Evolutionary conservation across 2,888 invertebrate species (phyloP).

Genomic region (Sarcophaga variegata): DNA sequence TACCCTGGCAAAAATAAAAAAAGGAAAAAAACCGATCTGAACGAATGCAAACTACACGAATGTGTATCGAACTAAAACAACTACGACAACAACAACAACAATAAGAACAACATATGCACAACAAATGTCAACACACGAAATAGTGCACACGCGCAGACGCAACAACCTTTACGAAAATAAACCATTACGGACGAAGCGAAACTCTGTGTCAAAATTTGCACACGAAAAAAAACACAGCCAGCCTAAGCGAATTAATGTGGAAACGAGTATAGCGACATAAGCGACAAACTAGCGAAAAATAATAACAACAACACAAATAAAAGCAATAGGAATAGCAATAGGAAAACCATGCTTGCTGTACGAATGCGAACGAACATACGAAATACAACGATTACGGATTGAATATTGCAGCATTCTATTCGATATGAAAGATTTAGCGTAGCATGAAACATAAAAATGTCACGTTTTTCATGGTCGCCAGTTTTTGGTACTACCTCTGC

Average conservation of each 20-base stretch:
- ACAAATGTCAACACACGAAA: constrained; percentile 76
- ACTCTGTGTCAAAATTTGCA: background rate
- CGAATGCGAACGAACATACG: constrained; percentile 22
- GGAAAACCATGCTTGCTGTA: background rate
- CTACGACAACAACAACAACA: background rate
- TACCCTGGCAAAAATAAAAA: background rate
- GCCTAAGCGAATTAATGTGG: background rate
- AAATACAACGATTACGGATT: constrained; percentile 28
- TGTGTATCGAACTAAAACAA: constrained; percentile 42
- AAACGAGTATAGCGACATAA: background rate
- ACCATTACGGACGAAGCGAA: constrained; percentile 14
- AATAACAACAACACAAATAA: constrained; percentile 35
- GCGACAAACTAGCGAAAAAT: constrained; percentile 21
- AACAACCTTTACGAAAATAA: constrained; percentile 66
- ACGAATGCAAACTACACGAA: constrained; percentile 9
- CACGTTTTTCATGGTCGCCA: constrained; percentile 82
- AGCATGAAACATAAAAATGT: constrained; percentile 81
- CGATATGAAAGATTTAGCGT: constrained; percentile 80
- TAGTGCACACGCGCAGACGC: constrained; percentile 75
- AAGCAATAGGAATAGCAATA: background rate
- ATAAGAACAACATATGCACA: constrained; percentile 46
- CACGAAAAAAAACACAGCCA: background rate
- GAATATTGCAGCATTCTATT: constrained; percentile 68
- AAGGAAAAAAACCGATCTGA: background rate
- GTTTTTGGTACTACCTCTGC: constrained; percentile 59